Evolutionary conservation across 2,888 invertebrate species (phyloP), one percentile per base, ranked within the genome.

Genomic region (Eurois occulta): DNA sequence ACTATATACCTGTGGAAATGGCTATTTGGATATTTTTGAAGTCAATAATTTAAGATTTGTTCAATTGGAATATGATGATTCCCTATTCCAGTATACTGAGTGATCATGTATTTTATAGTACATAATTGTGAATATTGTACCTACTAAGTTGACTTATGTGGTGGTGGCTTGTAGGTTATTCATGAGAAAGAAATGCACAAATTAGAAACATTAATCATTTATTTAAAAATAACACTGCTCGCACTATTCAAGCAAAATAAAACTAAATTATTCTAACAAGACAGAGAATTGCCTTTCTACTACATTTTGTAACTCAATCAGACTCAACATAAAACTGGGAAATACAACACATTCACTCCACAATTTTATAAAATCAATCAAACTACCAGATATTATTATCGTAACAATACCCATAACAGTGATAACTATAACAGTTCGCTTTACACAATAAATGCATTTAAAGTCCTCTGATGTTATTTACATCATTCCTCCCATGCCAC

Each of bases 401-500:
- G 91, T 93, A 91, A 91, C 92, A 93, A 91, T 93, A 93, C 91
- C 95, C 93, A 92, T 93, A 95, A 91, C 90, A 92, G 93, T 93
- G 90, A 91, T 92, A 91, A 93, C 91, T 89, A 84, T 90, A 92
- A 93, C 89, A 94, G 95, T 95, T 88, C 89, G 92, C 92, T 94
- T 93, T 94, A 94, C 95, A 95, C 93, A 90, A 90, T 96, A 96
- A 96, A 96, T 96, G 96, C 96, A 91, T 91, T 90, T 81, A 41
- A 77, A 86, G 91, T 91, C 86, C 80, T 79, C 85, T 81, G 78
- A 67, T 77, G 85, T 70, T 75, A 83, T 78, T 95, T 95, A 96
- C 96, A 96, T 96, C 97, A 98, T 98, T 76, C 98, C 98, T 16
- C 98, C 98, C 93, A 98, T 98, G 28, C 98, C 98, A 72, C 98